These are phyloP conservation scores for Anabacerthia variegaticeps DNA, from an alignment of 2,797 vertebrate species.

Conservation along the genomic window DNA sequence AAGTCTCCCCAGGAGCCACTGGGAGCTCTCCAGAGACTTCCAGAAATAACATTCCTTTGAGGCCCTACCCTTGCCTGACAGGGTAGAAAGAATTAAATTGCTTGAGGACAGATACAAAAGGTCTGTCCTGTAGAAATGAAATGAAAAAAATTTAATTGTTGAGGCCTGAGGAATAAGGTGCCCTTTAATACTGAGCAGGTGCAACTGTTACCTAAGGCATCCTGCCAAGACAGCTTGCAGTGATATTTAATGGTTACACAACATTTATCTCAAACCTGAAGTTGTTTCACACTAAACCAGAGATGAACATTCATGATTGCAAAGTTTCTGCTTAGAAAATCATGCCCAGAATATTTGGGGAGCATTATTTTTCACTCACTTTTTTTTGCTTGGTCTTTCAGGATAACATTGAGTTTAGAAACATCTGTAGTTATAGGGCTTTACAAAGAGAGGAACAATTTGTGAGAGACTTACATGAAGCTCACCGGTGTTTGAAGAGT, in stretches of 20 bases:
- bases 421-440: slow-evolving; percentile 68
- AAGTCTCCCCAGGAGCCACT: not conserved
- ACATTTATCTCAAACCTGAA: not conserved
- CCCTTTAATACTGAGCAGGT: not conserved
- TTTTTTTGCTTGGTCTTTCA: slow-evolving; percentile 26
- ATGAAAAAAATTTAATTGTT: not conserved
- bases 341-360: not conserved
- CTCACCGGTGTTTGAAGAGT: slow-evolving; percentile 63
- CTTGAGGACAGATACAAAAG: not conserved
- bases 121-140: not conserved
- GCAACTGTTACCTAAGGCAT: not conserved
- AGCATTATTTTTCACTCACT: not conserved
- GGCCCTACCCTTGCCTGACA: not conserved
- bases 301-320: not conserved
- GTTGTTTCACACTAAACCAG: not conserved
- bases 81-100: not conserved
- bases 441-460: slow-evolving; percentile 71
- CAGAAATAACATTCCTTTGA: not conserved
- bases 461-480: slow-evolving; percentile 64
- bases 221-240: not conserved
- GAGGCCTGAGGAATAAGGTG: not conserved
- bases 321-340: slow-evolving; percentile 1
- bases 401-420: slow-evolving; percentile 73
- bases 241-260: not conserved
- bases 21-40: not conserved